Conservation (phyloP, 2,888 invertebrate species). For the Tryphoninae sp. region DNA sequence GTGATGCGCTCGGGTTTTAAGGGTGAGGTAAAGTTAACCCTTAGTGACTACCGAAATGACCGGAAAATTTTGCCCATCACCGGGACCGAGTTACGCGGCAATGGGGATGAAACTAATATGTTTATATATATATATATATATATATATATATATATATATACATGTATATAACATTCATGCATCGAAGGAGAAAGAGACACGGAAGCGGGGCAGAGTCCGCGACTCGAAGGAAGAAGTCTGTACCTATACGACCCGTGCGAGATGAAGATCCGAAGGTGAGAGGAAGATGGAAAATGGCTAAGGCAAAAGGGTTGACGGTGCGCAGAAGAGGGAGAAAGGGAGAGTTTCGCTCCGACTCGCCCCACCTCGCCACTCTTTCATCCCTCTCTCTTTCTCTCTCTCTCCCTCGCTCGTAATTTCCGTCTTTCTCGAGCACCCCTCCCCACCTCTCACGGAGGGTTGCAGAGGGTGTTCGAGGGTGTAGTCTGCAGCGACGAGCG, state of each 20-base stretch:
- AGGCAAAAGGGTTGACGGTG: conserved; percentile 61
- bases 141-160: neutral
- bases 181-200: conserved; percentile 25
- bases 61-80: conserved; percentile 62
- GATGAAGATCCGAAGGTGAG: conserved; percentile 34
- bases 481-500: conserved; percentile 40
- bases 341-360: conserved; percentile 41
- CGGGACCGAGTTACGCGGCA: conserved; percentile 10
- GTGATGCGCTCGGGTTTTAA: neutral
- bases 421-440: no score
- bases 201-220: conserved; percentile 10
- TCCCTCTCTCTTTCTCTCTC: conserved; percentile 15
- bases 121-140: neutral
- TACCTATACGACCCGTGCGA: conserved; percentile 8
- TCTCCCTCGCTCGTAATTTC: conserved; percentile 16
- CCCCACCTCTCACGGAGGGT: conserved; percentile 13
- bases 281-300: conserved; percentile 39
- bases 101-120: conserved; percentile 1
- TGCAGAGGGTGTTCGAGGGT: conserved; percentile 39
- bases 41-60: conserved; percentile 51
- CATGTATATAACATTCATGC: neutral
- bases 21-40: neutral
- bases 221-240: conserved; percentile 10
- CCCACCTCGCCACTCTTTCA: neutral
- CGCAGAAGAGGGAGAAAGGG: conserved; percentile 59